Evolutionary conservation across 2,888 invertebrate species (phyloP).

Genomic region (Oligia strigilis): DNA sequence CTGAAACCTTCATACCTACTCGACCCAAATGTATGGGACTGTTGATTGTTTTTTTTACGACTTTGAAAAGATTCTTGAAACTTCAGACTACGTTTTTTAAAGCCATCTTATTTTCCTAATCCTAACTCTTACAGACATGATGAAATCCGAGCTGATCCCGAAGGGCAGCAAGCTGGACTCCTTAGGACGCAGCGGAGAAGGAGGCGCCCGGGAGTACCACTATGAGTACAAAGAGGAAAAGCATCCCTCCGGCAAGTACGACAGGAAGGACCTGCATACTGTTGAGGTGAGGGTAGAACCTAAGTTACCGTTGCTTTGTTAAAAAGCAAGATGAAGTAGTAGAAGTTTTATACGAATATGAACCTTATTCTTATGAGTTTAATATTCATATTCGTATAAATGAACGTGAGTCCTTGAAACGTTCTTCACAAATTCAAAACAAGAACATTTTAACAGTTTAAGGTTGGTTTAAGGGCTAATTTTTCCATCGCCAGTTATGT

Average conservation of each 20-base stretch:
- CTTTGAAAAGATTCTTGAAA: not conserved
- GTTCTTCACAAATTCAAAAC: not conserved
- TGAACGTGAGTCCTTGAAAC: not conserved
- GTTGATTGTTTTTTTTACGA: not conserved
- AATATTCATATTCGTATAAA: not conserved
- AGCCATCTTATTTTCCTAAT: not conserved
- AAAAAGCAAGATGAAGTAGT: not conserved
- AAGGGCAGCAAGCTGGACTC: constrained; percentile 87
- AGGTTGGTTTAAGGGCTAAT: too few species aligned
- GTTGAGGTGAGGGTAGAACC: constrained; percentile 77
- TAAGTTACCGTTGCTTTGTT: too few species aligned
- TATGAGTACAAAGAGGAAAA: constrained; percentile 89
- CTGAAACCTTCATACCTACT: too few species aligned
- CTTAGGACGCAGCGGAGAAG: constrained; percentile 72
- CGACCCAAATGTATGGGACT: too few species aligned
- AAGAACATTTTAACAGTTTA: too few species aligned
- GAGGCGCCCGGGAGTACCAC: constrained; percentile 86
- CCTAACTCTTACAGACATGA: constrained; percentile 79
- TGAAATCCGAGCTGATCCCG: constrained; percentile 87
- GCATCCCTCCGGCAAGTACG: constrained; percentile 87
- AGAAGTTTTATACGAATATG: not conserved
- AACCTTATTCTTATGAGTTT: not conserved
- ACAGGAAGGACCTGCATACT: constrained; percentile 86
- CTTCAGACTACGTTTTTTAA: not conserved
- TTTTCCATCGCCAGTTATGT: too few species aligned